phyloP scores from a whole-genome alignment of 2,888 invertebrate genomes.

The Volucella inanis region DNA sequence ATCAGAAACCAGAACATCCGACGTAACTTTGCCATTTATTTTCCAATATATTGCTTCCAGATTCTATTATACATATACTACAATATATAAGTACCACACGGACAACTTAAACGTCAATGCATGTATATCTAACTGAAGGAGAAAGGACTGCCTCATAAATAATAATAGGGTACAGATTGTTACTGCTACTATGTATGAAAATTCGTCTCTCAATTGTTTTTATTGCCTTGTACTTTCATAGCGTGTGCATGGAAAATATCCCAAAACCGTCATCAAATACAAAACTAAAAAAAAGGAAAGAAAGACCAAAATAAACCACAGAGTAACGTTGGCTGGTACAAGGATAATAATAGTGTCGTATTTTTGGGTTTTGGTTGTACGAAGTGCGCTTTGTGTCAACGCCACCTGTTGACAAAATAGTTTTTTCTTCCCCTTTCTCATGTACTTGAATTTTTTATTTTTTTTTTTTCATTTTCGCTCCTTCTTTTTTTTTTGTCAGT shows the following conservation, averaged over 20 bases:
- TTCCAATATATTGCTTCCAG: too few relatives aligned
- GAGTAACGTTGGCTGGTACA: constrained; percentile 45
- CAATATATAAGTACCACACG: neutral
- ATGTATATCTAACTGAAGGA: neutral
- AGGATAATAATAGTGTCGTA: constrained; percentile 61
- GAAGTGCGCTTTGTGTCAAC: constrained; percentile 54
- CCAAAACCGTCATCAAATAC: constrained; percentile 53
- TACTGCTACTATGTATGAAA: constrained; percentile 13
- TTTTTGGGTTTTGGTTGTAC: constrained; percentile 44
- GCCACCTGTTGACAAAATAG: constrained; percentile 62
- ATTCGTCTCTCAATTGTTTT: constrained; percentile 23
- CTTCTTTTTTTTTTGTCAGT: neutral
- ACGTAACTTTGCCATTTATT: neutral
- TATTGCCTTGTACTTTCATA: constrained; percentile 39
- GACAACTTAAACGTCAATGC: constrained; percentile 10
- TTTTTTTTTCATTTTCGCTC: neutral
- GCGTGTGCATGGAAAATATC: constrained; percentile 65
- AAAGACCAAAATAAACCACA: neutral
- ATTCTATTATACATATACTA: too few relatives aligned
- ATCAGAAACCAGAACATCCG: too few relatives aligned
- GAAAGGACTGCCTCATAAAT: constrained; percentile 59
- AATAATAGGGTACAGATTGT: constrained; percentile 62
- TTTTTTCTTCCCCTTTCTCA: constrained; percentile 1
- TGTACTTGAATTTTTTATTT: too few relatives aligned
- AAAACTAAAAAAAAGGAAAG: constrained; percentile 8